A percentile compares a stretch with the other conserved stretches of the same genome.
Evolutionary conservation across 2,888 invertebrate species (phyloP).

Genomic region (Diaprepes abbreviatus): DNA sequence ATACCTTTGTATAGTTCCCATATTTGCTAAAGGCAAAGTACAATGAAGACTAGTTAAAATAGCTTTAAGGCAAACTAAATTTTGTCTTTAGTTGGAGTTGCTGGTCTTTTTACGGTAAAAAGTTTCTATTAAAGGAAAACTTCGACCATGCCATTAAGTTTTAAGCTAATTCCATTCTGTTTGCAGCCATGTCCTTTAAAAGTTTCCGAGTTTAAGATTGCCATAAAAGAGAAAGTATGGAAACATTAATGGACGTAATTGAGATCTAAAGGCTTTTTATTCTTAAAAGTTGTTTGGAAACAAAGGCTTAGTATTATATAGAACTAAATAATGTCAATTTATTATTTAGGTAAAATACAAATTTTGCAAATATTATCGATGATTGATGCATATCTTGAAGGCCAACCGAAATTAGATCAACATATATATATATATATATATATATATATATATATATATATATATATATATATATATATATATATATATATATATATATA

Average conservation of each 20-base stretch:
- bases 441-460: too few species aligned
- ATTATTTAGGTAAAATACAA: too few species aligned
- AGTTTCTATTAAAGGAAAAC: constrained; percentile 37
- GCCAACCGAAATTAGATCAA: too few species aligned
- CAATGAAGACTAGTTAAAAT: constrained; percentile 25
- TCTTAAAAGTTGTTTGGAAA: background rate
- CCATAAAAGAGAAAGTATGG: background rate
- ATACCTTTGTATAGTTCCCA: background rate
- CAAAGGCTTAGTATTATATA: too few species aligned
- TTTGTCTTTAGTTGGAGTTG: constrained; percentile 15
- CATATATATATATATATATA: too few species aligned
- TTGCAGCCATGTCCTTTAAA: constrained; percentile 11
- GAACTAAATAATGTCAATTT: too few species aligned
- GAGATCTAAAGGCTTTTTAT: background rate
- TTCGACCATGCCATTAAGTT: constrained; percentile 22
- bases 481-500: too few species aligned
- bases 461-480: too few species aligned
- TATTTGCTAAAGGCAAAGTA: background rate
- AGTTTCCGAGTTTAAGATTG: background rate
- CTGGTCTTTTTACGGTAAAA: constrained; percentile 27
- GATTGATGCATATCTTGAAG: too few species aligned
- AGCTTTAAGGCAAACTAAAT: constrained; percentile 37
- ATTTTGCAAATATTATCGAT: too few species aligned
- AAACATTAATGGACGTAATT: background rate
- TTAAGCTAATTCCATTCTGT: constrained; percentile 27